These are phyloP conservation scores for Dione vanillae DNA, from an alignment of 2,888 invertebrate species.

Conservation along the genomic window DNA sequence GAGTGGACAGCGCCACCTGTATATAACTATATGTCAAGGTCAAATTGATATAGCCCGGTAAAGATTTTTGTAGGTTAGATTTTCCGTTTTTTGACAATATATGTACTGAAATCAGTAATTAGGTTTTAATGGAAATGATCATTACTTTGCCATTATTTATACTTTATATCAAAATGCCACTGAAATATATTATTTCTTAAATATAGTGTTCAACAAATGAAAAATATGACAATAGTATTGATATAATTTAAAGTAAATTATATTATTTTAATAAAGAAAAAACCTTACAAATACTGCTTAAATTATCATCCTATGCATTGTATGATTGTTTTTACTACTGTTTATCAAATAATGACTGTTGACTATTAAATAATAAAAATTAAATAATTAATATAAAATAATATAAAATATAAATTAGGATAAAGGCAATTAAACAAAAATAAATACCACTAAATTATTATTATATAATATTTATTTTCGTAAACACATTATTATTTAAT, in stretches of 20 bases:
- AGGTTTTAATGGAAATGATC: not conserved
- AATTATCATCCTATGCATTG: no score
- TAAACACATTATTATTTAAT: constrained; percentile 54
- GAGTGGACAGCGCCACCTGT: constrained; percentile 48
- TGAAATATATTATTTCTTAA: not conserved
- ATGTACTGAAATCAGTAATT: not conserved
- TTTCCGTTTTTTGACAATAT: constrained; percentile 20
- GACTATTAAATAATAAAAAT: no score
- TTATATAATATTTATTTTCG: constrained; percentile 32
- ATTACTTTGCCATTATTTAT: constrained; percentile 4
- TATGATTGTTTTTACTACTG: no score
- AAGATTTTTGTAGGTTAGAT: constrained; percentile 36
- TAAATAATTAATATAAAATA: no score
- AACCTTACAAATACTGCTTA: no score
- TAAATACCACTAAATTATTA: constrained; percentile 33
- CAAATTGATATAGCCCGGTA: constrained; percentile 43
- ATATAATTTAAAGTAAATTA: no score
- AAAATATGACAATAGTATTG: no score
- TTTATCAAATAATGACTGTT: no score
- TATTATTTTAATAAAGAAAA: no score
- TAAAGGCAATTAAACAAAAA: not conserved
- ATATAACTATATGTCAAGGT: constrained; percentile 45
- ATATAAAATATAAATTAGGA: no score
- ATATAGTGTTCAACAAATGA: not conserved
- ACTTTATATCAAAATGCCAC: not conserved